A percentile compares a stretch with the other conserved stretches of the same genome.
Evolutionary conservation across 1,140 invertebrate species (phyloP).

Genomic region (Cyclargus thomasi): DNA sequence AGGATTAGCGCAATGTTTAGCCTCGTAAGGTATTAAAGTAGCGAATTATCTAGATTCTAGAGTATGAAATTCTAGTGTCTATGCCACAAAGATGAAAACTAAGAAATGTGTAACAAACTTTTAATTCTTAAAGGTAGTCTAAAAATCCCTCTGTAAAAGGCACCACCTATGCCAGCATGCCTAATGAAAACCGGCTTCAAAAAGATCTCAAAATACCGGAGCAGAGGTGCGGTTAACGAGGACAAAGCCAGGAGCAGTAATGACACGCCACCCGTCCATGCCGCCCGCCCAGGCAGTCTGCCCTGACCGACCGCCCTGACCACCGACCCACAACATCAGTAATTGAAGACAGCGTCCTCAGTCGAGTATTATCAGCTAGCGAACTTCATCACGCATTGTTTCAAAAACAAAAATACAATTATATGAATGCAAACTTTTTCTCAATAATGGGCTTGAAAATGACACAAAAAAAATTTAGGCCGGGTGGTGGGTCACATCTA

Average conservation of each 20-base stretch:
- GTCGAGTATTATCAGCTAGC: too few relatives aligned
- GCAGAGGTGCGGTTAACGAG: neutral
- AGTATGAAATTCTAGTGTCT: too few relatives aligned
- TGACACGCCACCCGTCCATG: neutral
- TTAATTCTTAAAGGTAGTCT: neutral
- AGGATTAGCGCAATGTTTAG: too few relatives aligned
- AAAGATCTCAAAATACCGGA: neutral
- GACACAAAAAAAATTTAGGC: neutral
- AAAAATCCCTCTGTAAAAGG: neutral
- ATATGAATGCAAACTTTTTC: neutral
- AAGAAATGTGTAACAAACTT: too few relatives aligned
- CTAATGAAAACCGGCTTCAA: neutral
- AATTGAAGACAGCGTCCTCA: neutral
- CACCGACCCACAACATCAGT: neutral
- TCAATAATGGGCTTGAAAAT: neutral
- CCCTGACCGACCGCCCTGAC: neutral
- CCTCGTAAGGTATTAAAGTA: too few relatives aligned
- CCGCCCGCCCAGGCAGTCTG: too few relatives aligned
- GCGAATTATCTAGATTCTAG: too few relatives aligned
- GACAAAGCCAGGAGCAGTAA: slow-evolving; percentile 2
- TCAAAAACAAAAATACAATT: too few relatives aligned
- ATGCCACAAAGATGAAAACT: too few relatives aligned
- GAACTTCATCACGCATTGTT: too few relatives aligned
- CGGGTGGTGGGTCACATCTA: neutral
- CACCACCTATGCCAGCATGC: neutral